Conservation (phyloP, 2,113 vertebrate species). For the Protobothrops mucrosquamatus region DNA sequence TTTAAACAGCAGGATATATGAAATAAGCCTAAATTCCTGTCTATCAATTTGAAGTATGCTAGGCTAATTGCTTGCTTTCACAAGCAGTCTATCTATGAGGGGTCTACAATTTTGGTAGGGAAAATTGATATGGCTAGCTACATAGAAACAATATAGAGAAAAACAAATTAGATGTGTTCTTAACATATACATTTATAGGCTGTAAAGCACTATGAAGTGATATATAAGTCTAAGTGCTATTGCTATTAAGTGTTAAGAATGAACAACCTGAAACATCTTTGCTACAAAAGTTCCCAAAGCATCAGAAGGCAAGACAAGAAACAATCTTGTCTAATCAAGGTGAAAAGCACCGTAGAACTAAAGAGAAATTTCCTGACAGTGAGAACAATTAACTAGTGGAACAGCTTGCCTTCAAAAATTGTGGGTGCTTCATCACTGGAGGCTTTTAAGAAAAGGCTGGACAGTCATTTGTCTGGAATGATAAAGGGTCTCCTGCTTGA, state of each 20-base stretch:
- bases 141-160: not conserved
- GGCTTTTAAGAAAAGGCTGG: not conserved
- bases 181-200: not conserved
- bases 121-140: not conserved
- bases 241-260: not conserved
- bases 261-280: not conserved
- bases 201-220: too few relatives aligned
- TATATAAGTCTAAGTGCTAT: too few relatives aligned
- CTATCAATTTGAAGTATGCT: not conserved
- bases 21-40: not conserved
- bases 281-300: not conserved
- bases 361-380: not conserved
- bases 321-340: not conserved
- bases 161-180: not conserved
- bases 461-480: not conserved
- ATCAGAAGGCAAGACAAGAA: not conserved
- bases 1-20: not conserved
- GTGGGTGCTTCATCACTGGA: not conserved
- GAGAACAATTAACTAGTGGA: not conserved
- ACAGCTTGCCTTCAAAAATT: not conserved
- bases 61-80: not conserved
- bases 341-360: not conserved
- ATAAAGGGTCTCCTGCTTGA: not conserved
- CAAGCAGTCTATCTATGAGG: not conserved
- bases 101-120: not conserved